Base-by-base conservation (phyloP, 64 coral and sea anemone genomes). In the Catalaphyllia jardinei region DNA sequence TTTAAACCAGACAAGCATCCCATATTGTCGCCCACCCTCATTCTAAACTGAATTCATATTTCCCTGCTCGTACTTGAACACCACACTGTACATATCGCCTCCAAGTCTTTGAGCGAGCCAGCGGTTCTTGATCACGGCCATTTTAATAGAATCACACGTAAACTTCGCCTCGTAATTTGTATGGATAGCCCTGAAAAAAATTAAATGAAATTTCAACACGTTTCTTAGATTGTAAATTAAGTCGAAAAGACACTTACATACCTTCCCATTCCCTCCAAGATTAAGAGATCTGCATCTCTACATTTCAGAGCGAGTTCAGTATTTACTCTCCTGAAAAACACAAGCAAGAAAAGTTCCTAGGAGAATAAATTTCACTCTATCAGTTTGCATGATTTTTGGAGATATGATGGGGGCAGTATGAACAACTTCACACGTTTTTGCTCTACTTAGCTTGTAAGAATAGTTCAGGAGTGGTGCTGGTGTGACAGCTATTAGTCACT, bases 261-360 rank as follows among this genome's bases (percentile, higher is more conserved):
- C 93, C 94, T 99, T 79, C 97, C 93, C 97, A 99, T 99, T 60
- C 94, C 97, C 86, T 99, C 94, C 17, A 99, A 33, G 30, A 99
- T 81, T 29, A 99, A 60, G 18, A 99, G 79, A 86, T 99, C 97
- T 6, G 88, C 97, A 62, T 99, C 88, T 86, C 52, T 77, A 85
- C 97, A 93, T 24, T 87, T 89, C 52, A 67, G 62, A 8, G 91
- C 97, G 46, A 99, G 94, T 5, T 99, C 94, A 50, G 91, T 92
- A 64, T 99, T 94, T 31, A 99, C 92, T 30, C 97, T 89, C 74
- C 97, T 95, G 74, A 86, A 72, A 76, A 55, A 72, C 24, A 33
- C 54, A 82, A 75, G 12, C 39, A 46, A 46, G 5, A 46, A 35
- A 35, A 35, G 3, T 35, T 1, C 33, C 1, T 35, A 35, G 33